Base-by-base conservation (phyloP, 2,888 invertebrate species). In the Metallyticus violacea region DNA sequence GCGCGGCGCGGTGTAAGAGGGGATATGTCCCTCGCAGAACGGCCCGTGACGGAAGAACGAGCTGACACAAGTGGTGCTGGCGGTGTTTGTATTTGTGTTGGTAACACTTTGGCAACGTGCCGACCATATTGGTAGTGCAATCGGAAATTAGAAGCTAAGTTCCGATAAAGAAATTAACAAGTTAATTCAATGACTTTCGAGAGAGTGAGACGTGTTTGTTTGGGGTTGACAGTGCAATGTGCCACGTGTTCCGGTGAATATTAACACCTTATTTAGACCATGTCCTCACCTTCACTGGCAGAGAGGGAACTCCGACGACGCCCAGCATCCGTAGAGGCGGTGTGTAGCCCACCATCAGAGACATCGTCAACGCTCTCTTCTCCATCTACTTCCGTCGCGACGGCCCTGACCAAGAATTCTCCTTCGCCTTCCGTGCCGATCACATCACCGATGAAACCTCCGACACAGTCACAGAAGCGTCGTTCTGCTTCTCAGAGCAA, bases 251-350 rank as follows among this genome's bases (percentile, higher is more conserved):
- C 22, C 79, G 80, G 4, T 80, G 85, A 26, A 40, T 22, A 62
- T 62, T n/a, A n/a, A 26, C 81, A n/a, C 22, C 79, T n/a, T n/a
- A n/a, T n/a, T 26, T 29, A 30, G 30, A 28, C 79, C 83, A 78
- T 79, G 85, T 79, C 86, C 9, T 78, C 87, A 26, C 62, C 87
- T 79, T 62, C 84, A 25, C 26, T 87, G 6, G 28, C 85, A 26
- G 87, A 87, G 7, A 84, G 87, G n/a, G 87, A 87, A 78, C 77
- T 87, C 15, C 85, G 87, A 26, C 81, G 87, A 22, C 87, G 87
- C 15, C 79, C 80, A 26, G 62, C 85, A 26, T 85, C 81, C 15
- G 80, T 26, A n/a, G 85, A 80, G n/a, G 22, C 40, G 40, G 40
- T 62, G 15, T 62, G 40, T 6, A 62, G 40, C 40, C 40, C 40